Conservation (phyloP, 2,113 vertebrate species). For the Bettongia penicillata region DNA sequence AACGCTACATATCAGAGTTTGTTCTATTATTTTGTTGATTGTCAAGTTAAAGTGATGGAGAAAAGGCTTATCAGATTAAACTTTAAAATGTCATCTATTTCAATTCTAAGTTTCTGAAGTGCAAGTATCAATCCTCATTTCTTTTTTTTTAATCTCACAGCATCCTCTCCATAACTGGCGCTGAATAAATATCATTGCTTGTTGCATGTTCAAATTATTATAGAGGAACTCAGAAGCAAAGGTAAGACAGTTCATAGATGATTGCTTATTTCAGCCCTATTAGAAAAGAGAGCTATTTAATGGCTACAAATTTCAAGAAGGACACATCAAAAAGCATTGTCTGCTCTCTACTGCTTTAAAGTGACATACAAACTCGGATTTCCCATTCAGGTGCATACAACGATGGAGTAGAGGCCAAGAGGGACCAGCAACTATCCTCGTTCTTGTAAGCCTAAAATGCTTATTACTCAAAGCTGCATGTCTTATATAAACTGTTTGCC, state of each 20-base stretch:
- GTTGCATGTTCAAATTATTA: background rate
- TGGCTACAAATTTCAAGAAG: background rate
- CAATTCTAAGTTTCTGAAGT: conserved; percentile 15
- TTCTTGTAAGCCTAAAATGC: conserved; percentile 40
- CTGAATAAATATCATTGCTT: background rate
- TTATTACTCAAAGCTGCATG: conserved; percentile 61
- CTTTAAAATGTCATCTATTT: background rate
- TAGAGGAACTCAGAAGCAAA: conserved; percentile 37
- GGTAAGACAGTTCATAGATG: background rate
- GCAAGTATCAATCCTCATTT: background rate
- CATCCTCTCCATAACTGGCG: background rate
- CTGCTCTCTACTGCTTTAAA: fast-evolving
- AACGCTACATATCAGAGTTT: background rate
- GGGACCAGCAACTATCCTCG: background rate
- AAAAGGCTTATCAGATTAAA: background rate
- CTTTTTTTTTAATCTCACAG: conserved; percentile 1
- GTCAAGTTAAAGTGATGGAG: background rate
- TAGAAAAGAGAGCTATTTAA: conserved; percentile 1
- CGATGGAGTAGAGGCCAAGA: background rate
- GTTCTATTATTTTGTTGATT: background rate
- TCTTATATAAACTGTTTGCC: conserved; percentile 76
- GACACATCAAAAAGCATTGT: fast-evolving
- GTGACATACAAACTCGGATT: background rate
- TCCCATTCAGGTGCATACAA: conserved; percentile 1
- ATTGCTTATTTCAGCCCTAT: background rate